These are phyloP conservation scores for Brachionichthys hirsutus DNA, from an alignment of 2,113 vertebrate genomes.

Conservation along the genomic window DNA sequence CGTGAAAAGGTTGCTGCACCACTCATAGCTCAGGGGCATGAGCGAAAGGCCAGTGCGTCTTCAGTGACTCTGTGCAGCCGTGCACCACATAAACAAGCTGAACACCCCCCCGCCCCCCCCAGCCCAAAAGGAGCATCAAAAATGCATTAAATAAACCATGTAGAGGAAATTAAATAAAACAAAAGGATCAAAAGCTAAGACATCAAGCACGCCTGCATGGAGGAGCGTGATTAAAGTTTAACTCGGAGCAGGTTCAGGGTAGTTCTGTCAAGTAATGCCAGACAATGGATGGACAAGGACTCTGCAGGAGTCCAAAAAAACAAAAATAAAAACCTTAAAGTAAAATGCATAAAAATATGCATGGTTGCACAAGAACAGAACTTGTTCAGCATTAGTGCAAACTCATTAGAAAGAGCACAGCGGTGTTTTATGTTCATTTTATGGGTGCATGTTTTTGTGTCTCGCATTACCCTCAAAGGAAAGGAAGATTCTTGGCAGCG, in stretches of 20 bases:
- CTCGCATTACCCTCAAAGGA: slow-evolving; percentile 74
- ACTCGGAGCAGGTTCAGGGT: slow-evolving; percentile 49
- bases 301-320: neutral
- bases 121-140: slow-evolving; percentile 26
- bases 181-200: slow-evolving; percentile 48
- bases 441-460: slow-evolving; percentile 8
- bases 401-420: neutral
- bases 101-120: neutral
- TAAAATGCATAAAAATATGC: too few relatives aligned
- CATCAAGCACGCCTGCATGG: slow-evolving; percentile 17
- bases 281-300: slow-evolving; percentile 10
- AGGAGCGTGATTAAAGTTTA: slow-evolving; percentile 61
- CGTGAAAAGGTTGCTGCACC: slow-evolving; percentile 20
- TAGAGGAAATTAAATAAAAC: slow-evolving; percentile 52
- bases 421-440: neutral
- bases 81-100: neutral
- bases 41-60: slow-evolving; percentile 5
- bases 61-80: slow-evolving; percentile 4
- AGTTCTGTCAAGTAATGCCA: slow-evolving; percentile 19
- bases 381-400: slow-evolving; percentile 24
- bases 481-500: slow-evolving; percentile 76
- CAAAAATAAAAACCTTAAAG: neutral
- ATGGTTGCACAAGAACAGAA: slow-evolving; percentile 9
- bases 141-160: slow-evolving; percentile 40
- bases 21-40: slow-evolving; percentile 3